These are phyloP conservation scores for Plotosus lineatus DNA, from an alignment of 2,113 vertebrate genomes.

Conservation along the genomic window DNA sequence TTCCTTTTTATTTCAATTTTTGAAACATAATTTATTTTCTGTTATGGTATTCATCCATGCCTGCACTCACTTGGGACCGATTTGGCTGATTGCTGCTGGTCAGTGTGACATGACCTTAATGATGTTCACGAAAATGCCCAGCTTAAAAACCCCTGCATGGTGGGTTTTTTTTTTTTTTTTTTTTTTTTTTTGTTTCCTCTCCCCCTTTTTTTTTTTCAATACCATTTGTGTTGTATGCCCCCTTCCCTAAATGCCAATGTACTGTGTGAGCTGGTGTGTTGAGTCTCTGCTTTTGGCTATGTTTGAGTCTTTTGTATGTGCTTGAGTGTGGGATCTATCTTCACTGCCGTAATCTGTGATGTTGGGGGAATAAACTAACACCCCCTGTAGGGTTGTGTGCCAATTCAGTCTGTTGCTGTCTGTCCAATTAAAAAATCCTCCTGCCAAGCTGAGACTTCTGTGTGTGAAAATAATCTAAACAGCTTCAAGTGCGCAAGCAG, in stretches of 20 bases:
- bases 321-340: neutral
- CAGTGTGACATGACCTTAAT: constrained; percentile 50
- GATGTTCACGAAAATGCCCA: constrained; percentile 31
- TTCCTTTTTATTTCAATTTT: neutral
- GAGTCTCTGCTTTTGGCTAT: constrained; percentile 29
- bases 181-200: neutral
- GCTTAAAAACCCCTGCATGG: neutral
- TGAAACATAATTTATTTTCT: neutral
- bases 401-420: neutral
- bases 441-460: constrained; percentile 40
- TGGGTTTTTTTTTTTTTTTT: constrained; percentile 3
- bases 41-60: neutral
- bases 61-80: neutral
- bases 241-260: neutral
- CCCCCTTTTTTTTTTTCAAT: neutral
- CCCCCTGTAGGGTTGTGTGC: neutral
- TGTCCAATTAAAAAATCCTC: constrained; percentile 64
- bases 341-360: constrained; percentile 29
- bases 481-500: too few relatives aligned
- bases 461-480: too few relatives aligned
- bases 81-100: constrained; percentile 66
- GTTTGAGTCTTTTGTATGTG: constrained; percentile 27
- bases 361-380: constrained; percentile 36
- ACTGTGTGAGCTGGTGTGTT: neutral
- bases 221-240: neutral